Evolutionary conservation across 2,888 invertebrate genomes (phyloP).

Genomic region (Heliconius cydno): DNA sequence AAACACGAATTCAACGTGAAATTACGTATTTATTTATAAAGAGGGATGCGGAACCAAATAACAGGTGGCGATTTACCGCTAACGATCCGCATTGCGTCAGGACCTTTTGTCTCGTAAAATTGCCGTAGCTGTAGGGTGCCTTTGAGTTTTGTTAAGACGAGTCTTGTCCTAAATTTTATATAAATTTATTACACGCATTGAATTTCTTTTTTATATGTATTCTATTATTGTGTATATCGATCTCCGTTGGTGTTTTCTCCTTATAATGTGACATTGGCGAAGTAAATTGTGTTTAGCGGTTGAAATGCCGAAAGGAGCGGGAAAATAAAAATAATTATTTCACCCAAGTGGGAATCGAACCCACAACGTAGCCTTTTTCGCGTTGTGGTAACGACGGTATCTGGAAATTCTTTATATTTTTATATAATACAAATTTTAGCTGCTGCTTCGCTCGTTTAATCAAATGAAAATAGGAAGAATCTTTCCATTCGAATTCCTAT

Average conservation of each 20-base stretch:
- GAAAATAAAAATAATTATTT: background rate
- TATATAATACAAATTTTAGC: too few relatives aligned
- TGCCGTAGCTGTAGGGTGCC: slow-evolving; percentile 43
- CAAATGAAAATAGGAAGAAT: too few relatives aligned
- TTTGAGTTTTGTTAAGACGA: background rate
- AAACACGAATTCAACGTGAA: slow-evolving; percentile 14
- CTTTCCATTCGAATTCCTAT: too few relatives aligned
- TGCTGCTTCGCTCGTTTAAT: too few relatives aligned
- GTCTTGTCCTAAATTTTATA: background rate
- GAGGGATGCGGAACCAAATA: slow-evolving; percentile 47
- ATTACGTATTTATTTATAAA: slow-evolving; percentile 45
- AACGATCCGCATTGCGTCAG: slow-evolving; percentile 55
- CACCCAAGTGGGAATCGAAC: too few relatives aligned
- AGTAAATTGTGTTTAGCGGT: too few relatives aligned
- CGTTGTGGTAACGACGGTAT: too few relatives aligned
- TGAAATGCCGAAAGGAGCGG: background rate
- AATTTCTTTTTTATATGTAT: too few relatives aligned
- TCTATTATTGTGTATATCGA: too few relatives aligned
- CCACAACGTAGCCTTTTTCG: background rate
- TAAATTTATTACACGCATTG: background rate
- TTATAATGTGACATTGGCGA: too few relatives aligned
- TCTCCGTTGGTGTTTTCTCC: too few relatives aligned
- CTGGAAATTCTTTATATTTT: too few relatives aligned
- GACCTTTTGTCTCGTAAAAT: slow-evolving; percentile 53
- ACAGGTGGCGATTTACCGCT: slow-evolving; percentile 51